Percentiles rank a stretch among this genome's conserved stretches.
These are phyloP conservation scores for Cotesia congregata DNA, from an alignment of 2,888 invertebrate species.

Conservation along the genomic window DNA sequence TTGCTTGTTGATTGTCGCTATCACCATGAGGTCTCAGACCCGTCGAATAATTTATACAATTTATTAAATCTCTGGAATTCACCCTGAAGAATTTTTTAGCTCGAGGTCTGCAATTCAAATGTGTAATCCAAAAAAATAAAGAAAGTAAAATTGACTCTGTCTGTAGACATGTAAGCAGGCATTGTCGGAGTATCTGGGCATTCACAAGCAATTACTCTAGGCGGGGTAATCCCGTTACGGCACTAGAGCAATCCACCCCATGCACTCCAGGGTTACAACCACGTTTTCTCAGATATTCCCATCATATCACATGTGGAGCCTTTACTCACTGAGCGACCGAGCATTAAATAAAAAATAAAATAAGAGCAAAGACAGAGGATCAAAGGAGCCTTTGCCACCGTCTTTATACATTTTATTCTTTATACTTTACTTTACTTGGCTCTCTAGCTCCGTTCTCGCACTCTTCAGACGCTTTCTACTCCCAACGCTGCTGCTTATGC, in stretches of 20 bases:
- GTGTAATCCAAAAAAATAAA: neutral
- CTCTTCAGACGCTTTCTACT: constrained; percentile 20
- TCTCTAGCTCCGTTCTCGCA: constrained; percentile 25
- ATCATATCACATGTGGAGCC: neutral
- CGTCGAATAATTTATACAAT: neutral
- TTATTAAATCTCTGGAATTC: neutral
- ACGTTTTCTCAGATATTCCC: constrained; percentile 1
- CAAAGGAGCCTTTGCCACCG: constrained; percentile 26
- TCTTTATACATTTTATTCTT: neutral
- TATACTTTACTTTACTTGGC: neutral
- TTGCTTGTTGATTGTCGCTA: constrained; percentile 64
- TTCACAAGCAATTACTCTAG: constrained; percentile 69
- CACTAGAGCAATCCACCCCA: constrained; percentile 50
- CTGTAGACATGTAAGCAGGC: constrained; percentile 14
- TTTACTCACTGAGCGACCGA: neutral
- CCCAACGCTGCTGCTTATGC: constrained; percentile 34
- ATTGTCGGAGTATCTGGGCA: constrained; percentile 61
- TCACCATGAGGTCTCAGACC: constrained; percentile 17
- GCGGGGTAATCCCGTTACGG: constrained; percentile 68
- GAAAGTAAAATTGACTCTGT: neutral
- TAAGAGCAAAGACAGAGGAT: constrained; percentile 22
- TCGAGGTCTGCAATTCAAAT: neutral
- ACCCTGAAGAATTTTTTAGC: neutral
- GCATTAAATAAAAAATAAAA: neutral
- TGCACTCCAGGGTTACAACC: constrained; percentile 52